Evolutionary conservation across 2,113 vertebrate species (phyloP), one percentile per base, ranked within the genome.

Genomic region (Cichladusa arquata): DNA sequence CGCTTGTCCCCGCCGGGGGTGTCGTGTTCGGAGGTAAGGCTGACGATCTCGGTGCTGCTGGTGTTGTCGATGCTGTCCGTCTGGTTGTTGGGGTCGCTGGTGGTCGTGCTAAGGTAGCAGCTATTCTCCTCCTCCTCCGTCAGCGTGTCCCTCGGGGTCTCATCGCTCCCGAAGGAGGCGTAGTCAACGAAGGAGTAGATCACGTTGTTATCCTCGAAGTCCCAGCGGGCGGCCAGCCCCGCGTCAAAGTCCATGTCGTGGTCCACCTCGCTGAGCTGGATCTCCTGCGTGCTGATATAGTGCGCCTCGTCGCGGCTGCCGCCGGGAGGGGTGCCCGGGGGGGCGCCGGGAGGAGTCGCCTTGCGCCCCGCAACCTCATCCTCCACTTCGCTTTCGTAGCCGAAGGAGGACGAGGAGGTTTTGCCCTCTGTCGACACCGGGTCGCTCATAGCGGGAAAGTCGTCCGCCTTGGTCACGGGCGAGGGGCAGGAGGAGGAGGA

Each of bases 281-380:
- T 99, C 95, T 99, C 99, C 73, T 99, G 99, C 44, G 99, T 99
- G 94, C 98, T 99, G 80, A 99, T 99, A 84, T 98, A 99, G 95
- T 99, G 99, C 45, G 98, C 98, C 92, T 99, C 99, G 70, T 98
- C 98, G 26, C 87, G 93, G 89, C 82, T 57, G n/a, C 90, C 92
- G 61, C 88, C 84, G 45, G 69, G 44, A 64, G 51, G 60, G 60
- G 48, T 67, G 26, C 42, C 64, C 65, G 65, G 53, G 82, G 83
- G 77, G 71, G 40, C 33, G 19, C 60, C 64, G n/a, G 69, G 62
- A 26, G 73, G 80, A 42, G 47, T 72, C 36, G 80, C 88, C 77
- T 82, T 84, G 74, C 83, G 56, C 62, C 95, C 97, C n/a, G 81
- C 61, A 25, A 67, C 79, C 47, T 76, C 87, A 25, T 73, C 89